These are phyloP conservation scores for Orthonychiurus folsomi DNA, from an alignment of 2,888 invertebrate species.

Conservation along the genomic window DNA sequence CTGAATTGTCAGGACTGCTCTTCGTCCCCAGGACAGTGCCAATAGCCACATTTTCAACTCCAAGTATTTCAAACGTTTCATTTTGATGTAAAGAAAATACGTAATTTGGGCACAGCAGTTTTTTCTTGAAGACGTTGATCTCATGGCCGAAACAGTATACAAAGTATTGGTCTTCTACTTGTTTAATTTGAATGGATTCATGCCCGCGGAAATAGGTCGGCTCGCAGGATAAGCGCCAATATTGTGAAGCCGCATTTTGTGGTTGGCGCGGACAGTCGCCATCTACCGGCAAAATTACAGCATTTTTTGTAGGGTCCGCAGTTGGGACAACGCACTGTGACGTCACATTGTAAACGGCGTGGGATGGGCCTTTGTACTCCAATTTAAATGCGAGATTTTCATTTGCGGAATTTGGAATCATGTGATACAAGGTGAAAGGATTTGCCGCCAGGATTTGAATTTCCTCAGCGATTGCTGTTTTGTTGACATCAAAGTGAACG, in stretches of 20 bases:
- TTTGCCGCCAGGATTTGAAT: no score
- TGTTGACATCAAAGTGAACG: no score
- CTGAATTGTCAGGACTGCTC: no score
- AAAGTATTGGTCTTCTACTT: background rate
- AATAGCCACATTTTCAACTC: no score
- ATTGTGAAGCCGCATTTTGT: background rate
- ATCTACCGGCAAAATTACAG: no score
- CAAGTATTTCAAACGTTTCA: no score
- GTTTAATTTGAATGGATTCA: background rate
- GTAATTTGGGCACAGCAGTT: slow-evolving; percentile 1
- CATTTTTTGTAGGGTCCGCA: no score
- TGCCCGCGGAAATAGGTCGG: no score
- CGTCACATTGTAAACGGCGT: background rate
- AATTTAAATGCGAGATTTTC: no score
- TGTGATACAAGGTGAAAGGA: background rate
- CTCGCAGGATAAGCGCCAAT: background rate
- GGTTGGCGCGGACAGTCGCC: no score
- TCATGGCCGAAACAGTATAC: background rate
- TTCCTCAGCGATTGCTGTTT: no score
- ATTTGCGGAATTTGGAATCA: background rate
- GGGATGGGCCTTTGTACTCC: background rate
- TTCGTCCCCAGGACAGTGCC: no score
- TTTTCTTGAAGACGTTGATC: background rate
- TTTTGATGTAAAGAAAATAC: background rate
- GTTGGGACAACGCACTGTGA: background rate